phyloP scores from a whole-genome alignment of 2,113 vertebrate species.

The Orthonyx spaldingii region DNA sequence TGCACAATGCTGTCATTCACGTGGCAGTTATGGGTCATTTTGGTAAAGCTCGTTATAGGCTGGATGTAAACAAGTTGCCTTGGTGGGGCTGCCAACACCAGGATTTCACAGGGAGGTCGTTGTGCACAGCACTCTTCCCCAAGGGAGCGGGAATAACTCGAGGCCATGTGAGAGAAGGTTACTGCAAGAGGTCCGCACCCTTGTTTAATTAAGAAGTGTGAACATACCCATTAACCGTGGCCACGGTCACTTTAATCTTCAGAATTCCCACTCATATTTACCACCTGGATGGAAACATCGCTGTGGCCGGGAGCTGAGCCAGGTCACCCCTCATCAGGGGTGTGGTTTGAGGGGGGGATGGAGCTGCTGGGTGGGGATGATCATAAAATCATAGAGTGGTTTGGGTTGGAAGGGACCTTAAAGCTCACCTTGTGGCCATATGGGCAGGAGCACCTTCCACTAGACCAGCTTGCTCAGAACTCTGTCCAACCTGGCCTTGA shows the following conservation, averaged over 20 bases:
- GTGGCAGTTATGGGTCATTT: background rate
- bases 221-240: background rate
- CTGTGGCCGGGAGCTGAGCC: accelerated
- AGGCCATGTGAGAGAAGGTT: background rate
- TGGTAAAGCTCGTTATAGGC: background rate
- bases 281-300: background rate
- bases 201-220: background rate
- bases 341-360: background rate
- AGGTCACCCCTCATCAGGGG: background rate
- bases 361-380: background rate
- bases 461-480: background rate
- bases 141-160: background rate
- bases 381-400: background rate
- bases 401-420: background rate
- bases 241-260: background rate
- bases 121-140: accelerated
- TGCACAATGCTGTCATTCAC: background rate
- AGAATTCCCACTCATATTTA: background rate
- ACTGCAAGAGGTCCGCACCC: background rate
- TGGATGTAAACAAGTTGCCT: background rate
- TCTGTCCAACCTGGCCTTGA: background rate
- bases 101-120: background rate
- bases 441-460: background rate
- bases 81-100: background rate
- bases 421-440: background rate